These are phyloP conservation scores for Malacoctenus gilli DNA, from an alignment of 2,797 vertebrate species.

Conservation along the genomic window DNA sequence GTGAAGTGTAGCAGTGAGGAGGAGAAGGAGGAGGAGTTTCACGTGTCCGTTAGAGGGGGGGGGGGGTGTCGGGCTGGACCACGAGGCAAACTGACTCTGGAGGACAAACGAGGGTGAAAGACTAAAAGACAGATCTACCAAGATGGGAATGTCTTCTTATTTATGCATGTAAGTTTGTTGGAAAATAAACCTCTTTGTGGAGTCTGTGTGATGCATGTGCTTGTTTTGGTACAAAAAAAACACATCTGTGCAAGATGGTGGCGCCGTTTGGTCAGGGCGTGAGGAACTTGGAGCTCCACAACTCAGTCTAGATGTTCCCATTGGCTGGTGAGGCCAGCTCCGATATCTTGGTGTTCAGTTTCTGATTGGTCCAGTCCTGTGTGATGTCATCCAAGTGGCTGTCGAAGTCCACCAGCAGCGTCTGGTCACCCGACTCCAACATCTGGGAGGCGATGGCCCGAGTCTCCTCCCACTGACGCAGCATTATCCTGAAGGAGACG, in stretches of 20 bases:
- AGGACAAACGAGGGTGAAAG: not conserved
- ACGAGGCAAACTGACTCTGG: constrained; percentile 28
- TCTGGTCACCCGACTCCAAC: constrained; percentile 82
- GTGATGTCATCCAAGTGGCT: constrained; percentile 91
- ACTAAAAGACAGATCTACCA: constrained; percentile 8
- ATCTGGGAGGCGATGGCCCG: constrained; percentile 83
- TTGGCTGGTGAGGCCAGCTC: constrained; percentile 82
- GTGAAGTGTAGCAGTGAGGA: not conserved
- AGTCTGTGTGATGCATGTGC: not conserved
- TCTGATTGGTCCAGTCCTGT: constrained; percentile 92
- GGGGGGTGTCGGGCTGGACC: constrained; percentile 15
- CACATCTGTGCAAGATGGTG: constrained; percentile 2
- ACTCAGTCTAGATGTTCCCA: constrained; percentile 70
- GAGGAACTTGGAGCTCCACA: constrained; percentile 4
- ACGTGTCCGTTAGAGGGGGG: not conserved
- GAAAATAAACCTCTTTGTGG: constrained; percentile 32
- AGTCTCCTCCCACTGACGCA: constrained; percentile 90
- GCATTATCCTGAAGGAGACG: constrained; percentile 89
- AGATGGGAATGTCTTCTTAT: constrained; percentile 64
- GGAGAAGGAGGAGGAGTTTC: not conserved
- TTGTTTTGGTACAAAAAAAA: constrained; percentile 5
- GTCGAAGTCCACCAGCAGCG: constrained; percentile 87
- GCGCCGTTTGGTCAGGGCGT: not conserved
- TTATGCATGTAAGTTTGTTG: constrained; percentile 48
- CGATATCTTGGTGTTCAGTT: constrained; percentile 85